Evolutionary conservation across 35 echinoderm and acorn worm genomes (phyloP).

Genomic region (Acanthaster planci): DNA sequence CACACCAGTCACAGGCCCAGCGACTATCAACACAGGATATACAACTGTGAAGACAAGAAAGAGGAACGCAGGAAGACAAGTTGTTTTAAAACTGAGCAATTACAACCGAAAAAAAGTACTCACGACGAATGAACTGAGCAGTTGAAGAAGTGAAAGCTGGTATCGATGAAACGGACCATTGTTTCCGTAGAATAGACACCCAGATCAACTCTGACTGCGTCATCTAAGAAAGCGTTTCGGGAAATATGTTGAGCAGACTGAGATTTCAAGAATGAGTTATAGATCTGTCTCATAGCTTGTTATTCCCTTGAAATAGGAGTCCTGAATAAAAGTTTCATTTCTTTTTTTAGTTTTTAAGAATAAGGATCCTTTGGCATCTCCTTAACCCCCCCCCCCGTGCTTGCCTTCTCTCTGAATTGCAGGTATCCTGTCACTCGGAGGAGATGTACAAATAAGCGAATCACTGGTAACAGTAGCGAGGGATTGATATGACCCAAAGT

Average conservation of each 20-base stretch:
- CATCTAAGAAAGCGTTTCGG: too few species aligned
- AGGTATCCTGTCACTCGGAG: background rate
- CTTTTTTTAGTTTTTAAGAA: too few species aligned
- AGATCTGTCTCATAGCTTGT: background rate
- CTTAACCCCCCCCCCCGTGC: too few species aligned
- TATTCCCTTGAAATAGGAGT: background rate
- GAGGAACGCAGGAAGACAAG: too few species aligned
- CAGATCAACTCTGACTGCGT: background rate
- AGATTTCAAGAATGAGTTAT: too few species aligned
- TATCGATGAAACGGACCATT: background rate
- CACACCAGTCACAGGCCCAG: constrained; percentile 66
- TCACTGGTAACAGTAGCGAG: background rate
- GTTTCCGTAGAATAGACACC: constrained; percentile 20
- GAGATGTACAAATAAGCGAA: constrained; percentile 7
- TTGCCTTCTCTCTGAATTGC: background rate
- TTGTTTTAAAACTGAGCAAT: background rate
- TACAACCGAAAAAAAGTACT: too few species aligned
- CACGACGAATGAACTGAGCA: background rate
- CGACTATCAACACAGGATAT: background rate
- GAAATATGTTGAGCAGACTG: too few species aligned
- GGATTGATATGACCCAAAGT: background rate
- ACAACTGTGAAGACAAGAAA: background rate
- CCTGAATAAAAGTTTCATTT: too few species aligned
- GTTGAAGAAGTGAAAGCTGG: constrained; percentile 1
- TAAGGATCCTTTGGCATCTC: too few species aligned